Conservation (phyloP, 2,797 vertebrate genomes). For the Saxicola maurus region DNA sequence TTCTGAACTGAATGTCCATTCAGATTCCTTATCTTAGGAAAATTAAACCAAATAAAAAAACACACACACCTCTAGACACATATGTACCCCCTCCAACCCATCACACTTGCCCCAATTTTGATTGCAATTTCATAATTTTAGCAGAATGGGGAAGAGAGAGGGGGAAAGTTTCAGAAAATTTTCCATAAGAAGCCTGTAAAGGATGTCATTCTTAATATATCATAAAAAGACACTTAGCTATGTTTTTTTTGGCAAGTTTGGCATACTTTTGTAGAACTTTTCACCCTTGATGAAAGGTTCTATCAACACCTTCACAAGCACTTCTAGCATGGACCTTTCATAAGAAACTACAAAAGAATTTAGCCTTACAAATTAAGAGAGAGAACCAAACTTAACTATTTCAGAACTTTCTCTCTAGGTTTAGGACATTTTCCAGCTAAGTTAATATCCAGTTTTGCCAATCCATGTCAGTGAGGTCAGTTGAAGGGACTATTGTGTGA, state of each 20-base stretch:
- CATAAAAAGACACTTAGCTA: neutral
- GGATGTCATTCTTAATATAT: neutral
- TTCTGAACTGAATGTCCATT: neutral
- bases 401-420: neutral
- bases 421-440: neutral
- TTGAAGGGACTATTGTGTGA: neutral
- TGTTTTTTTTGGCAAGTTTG: neutral
- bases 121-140: neutral
- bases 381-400: neutral
- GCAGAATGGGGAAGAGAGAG: rapidly evolving
- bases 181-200: neutral
- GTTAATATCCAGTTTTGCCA: neutral
- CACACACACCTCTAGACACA: neutral
- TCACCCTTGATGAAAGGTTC: neutral
- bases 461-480: neutral
- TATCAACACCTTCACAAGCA: neutral
- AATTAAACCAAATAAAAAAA: neutral
- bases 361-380: neutral
- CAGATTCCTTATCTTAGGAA: neutral
- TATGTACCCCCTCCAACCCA: rapidly evolving
- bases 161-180: rapidly evolving
- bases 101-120: neutral
- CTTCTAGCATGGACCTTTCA: neutral
- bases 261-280: neutral
- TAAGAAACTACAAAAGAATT: neutral